A percentile compares a stretch with the other conserved stretches of the same genome.
phyloP scores from a whole-genome alignment of 92 coral and sea anemone species.

The Porites evermanni region DNA sequence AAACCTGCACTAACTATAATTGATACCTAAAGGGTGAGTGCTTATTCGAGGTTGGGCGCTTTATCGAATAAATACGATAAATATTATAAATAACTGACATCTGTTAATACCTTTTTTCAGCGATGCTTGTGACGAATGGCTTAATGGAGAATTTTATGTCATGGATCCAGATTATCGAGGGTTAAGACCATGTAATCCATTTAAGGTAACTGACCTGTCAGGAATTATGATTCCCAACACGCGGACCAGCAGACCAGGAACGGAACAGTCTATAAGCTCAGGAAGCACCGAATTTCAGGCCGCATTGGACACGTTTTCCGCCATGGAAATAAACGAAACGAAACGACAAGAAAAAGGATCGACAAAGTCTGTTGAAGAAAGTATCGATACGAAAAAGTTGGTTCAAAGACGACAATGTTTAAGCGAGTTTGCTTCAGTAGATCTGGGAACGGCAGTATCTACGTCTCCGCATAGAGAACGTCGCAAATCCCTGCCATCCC shows the following conservation, averaged over 20 bases:
- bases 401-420: neutral
- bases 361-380: neutral
- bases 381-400: neutral
- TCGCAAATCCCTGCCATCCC: slow-evolving; percentile 17
- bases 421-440: neutral
- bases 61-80: too few species aligned
- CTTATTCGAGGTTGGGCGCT: too few species aligned
- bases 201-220: neutral
- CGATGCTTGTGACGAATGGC: neutral
- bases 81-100: too few species aligned
- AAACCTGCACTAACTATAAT: too few species aligned
- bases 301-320: slow-evolving; percentile 4
- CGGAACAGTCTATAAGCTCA: neutral
- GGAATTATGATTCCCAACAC: neutral
- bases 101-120: too few species aligned
- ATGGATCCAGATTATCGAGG: neutral
- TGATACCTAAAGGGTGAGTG: too few species aligned
- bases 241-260: neutral
- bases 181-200: neutral
- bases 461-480: neutral
- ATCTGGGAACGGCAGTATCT: neutral
- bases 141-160: neutral
- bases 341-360: neutral
- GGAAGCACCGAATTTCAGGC: slow-evolving; percentile 23
- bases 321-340: neutral